Evolutionary conservation across 2,797 vertebrate species (phyloP).

Genomic region (Myotis findleyi): DNA sequence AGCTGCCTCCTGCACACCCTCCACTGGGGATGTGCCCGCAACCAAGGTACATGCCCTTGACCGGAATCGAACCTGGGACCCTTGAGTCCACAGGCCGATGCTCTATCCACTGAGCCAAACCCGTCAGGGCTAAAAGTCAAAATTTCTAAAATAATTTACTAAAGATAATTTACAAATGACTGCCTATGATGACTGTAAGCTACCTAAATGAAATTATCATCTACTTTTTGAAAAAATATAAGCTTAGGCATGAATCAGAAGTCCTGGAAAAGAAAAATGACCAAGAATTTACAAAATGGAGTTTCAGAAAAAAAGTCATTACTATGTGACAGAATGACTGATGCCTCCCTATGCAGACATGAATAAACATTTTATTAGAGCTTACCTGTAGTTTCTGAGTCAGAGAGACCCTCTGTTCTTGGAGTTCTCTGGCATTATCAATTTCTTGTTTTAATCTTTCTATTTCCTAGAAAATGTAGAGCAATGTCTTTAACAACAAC

Average conservation of each 20-base stretch:
- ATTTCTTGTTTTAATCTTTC: conserved; percentile 97
- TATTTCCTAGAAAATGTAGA: conserved; percentile 93
- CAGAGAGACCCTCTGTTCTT: conserved; percentile 96
- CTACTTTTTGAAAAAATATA: conserved; percentile 50
- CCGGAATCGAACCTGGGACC: too few relatives aligned
- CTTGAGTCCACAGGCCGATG: too few relatives aligned
- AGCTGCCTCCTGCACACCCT: too few relatives aligned
- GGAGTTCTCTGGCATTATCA: conserved; percentile 96
- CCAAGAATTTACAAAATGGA: neutral
- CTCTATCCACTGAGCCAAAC: too few relatives aligned
- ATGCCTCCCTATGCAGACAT: neutral
- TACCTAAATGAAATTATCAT: conserved; percentile 14
- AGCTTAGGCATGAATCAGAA: conserved; percentile 30
- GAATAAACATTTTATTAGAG: neutral
- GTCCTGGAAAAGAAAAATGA: conserved; percentile 43
- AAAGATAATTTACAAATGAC: conserved; percentile 35
- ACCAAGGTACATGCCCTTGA: too few relatives aligned
- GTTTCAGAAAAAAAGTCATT: neutral
- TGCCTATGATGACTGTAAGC: neutral
- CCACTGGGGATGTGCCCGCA: too few relatives aligned
- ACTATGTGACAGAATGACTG: neutral
- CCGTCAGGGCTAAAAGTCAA: neutral
- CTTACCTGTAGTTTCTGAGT: conserved; percentile 96
- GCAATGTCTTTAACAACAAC: conserved; percentile 69
- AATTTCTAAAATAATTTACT: conserved; percentile 52